A percentile compares a stretch with the other conserved stretches of the same genome.
Evolutionary conservation across 1,140 invertebrate species (phyloP).

Genomic region (Leptopilina boulardi): DNA sequence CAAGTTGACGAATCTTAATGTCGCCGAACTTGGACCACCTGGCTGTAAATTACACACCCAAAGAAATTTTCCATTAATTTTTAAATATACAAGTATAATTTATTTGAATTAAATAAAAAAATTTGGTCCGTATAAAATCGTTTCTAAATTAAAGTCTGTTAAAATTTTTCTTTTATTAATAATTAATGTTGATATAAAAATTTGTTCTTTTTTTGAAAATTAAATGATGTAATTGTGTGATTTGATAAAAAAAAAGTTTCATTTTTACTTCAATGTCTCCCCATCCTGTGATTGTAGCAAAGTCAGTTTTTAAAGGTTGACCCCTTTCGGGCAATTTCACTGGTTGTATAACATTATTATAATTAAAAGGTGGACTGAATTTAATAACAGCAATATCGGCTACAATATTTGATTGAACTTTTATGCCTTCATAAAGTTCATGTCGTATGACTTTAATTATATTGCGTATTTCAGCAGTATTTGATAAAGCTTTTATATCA

Average conservation of each 20-base stretch:
- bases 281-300: neutral
- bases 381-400: neutral
- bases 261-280: neutral
- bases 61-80: too few relatives aligned
- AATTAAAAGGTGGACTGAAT: neutral
- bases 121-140: too few relatives aligned
- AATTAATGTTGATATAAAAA: too few relatives aligned
- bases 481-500: neutral
- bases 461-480: neutral
- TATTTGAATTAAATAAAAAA: too few relatives aligned
- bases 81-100: too few relatives aligned
- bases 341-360: slow-evolving; percentile 3
- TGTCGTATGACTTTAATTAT: neutral
- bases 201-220: too few relatives aligned
- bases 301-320: neutral
- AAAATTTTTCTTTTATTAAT: too few relatives aligned
- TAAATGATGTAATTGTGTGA: too few relatives aligned
- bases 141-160: too few relatives aligned
- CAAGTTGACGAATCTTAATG: neutral
- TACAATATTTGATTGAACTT: neutral
- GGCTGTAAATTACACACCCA: neutral
- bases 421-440: neutral
- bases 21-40: neutral
- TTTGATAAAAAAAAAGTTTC: too few relatives aligned
- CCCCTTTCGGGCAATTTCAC: neutral